Conservation (phyloP, 1,140 invertebrate genomes). For the Mercenaria mercenaria region DNA sequence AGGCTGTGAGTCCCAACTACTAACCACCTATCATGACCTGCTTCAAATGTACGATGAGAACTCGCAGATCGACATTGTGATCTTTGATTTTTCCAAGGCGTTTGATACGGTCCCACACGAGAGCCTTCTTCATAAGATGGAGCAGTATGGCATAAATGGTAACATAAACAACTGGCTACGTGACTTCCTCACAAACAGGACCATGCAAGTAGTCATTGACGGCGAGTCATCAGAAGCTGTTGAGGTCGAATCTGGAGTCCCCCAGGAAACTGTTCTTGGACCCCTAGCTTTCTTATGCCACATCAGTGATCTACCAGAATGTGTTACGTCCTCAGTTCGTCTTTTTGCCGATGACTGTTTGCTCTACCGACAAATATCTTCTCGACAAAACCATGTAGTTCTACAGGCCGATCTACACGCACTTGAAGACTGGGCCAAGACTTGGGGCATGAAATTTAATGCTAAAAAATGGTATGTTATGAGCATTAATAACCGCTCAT, state of each 20-base stretch:
- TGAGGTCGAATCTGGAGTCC: neutral
- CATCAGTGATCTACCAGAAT: neutral
- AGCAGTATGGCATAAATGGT: neutral
- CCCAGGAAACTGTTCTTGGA: neutral
- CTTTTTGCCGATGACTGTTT: neutral
- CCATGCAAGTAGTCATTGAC: neutral
- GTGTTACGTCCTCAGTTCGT: neutral
- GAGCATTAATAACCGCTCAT: slow-evolving; percentile 42
- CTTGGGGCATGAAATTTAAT: slow-evolving; percentile 69
- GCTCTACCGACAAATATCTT: neutral
- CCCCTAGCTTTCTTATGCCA: neutral
- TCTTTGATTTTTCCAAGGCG: neutral
- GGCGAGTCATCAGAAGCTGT: neutral
- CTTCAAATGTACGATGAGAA: neutral
- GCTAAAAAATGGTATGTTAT: slow-evolving; percentile 68
- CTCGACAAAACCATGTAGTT: neutral
- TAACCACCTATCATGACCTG: slow-evolving; percentile 8
- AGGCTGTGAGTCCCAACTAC: slow-evolving; percentile 42
- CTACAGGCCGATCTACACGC: neutral
- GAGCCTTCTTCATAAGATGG: neutral
- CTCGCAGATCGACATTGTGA: neutral
- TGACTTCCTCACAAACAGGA: slow-evolving; percentile 14
- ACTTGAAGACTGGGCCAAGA: slow-evolving; percentile 32
- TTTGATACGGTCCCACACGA: neutral
- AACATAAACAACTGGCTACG: neutral